Evolutionary conservation across 30 jellyfish, hydroid and myxozoan genomes (phyloP), one percentile per base, ranked within the genome.

Genomic region (Chrysaora quinquecirrha): DNA sequence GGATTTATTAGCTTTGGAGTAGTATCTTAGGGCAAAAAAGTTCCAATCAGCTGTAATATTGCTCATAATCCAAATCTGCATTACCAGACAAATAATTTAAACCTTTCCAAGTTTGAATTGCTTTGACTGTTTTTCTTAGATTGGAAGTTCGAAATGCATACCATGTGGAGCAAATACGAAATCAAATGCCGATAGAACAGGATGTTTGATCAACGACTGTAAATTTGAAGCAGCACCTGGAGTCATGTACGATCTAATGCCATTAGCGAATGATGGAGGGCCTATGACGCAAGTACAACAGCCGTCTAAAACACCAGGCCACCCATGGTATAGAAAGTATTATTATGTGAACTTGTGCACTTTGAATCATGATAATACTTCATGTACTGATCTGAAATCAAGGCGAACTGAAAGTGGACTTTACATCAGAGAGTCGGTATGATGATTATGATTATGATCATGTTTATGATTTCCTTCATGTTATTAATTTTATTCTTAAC

Each of bases 91-190:
- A n/a, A n/a, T n/a, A n/a, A n/a, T n/a, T n/a, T n/a, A n/a, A n/a
- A n/a, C n/a, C n/a, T n/a, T n/a, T n/a, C n/a, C n/a, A n/a, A n/a
- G n/a, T n/a, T n/a, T n/a, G n/a, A n/a, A n/a, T n/a, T n/a, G n/a
- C n/a, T n/a, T n/a, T n/a, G n/a, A n/a, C n/a, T n/a, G n/a, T n/a
- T n/a, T 71, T 54, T 61, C 10, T 43, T 16, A 91, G 96, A 71
- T 27, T 14, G 97, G 87, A 11, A 85, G 95, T 38, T 67, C 71
- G 21, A 24, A 52, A 29, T 91, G 98, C 75, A 78, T 60, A 11
- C 73, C 64, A 2, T 91, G 98, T 62, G 98, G 98, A 12, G 87
- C 90, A 16, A 95, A 95, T 35, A 91, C 98, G 34, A 85, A 86
- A 1, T 58, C 93, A 10, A 91, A 85, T 68, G 75, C 35, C 49